These are phyloP conservation scores for Petrophora chlorosata DNA, from an alignment of 2,888 invertebrate species.

Conservation along the genomic window DNA sequence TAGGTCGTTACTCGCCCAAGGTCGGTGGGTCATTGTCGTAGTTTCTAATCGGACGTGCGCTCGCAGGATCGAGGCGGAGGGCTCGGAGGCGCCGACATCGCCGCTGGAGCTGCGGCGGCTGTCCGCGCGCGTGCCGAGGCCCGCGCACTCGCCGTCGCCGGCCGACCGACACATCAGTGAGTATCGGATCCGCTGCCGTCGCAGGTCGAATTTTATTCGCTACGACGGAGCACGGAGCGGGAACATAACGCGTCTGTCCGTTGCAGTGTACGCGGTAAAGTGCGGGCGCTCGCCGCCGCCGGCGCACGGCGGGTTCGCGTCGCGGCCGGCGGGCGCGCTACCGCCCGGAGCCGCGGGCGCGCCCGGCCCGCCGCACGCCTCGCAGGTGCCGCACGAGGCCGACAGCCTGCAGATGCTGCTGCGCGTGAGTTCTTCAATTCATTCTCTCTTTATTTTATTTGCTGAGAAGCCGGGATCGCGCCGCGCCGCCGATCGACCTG, in stretches of 20 bases:
- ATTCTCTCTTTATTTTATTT: too few species aligned
- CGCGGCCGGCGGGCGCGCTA: conserved; percentile 37
- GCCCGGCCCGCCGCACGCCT: conserved; percentile 87
- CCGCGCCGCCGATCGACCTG: too few species aligned
- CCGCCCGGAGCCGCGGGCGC: conserved; percentile 54
- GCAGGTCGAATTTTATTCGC: too few species aligned
- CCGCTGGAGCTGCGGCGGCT: conserved; percentile 88
- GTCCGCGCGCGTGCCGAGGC: conserved; percentile 86
- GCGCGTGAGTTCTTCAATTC: conserved; percentile 79
- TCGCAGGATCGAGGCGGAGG: conserved; percentile 82
- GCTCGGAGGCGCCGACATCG: conserved; percentile 86
- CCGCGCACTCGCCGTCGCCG: conserved; percentile 85
- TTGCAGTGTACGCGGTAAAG: conserved; percentile 43
- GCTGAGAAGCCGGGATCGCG: too few species aligned
- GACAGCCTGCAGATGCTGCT: conserved; percentile 92
- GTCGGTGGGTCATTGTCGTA: too few species aligned
- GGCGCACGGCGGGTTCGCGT: conserved; percentile 53
- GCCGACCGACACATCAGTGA: conserved; percentile 83
- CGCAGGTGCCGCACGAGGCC: conserved; percentile 91
- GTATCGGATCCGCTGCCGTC: too few species aligned
- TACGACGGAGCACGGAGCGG: too few species aligned
- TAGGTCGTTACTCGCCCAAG: too few species aligned
- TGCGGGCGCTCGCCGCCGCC: conserved; percentile 44
- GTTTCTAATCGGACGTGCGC: background rate
- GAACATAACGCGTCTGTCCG: too few species aligned